Percentiles rank a stretch among this genome's conserved stretches.
phyloP scores from a whole-genome alignment of 35 echinoderm and acorn worm genomes.

The Amphiura filiformis region DNA sequence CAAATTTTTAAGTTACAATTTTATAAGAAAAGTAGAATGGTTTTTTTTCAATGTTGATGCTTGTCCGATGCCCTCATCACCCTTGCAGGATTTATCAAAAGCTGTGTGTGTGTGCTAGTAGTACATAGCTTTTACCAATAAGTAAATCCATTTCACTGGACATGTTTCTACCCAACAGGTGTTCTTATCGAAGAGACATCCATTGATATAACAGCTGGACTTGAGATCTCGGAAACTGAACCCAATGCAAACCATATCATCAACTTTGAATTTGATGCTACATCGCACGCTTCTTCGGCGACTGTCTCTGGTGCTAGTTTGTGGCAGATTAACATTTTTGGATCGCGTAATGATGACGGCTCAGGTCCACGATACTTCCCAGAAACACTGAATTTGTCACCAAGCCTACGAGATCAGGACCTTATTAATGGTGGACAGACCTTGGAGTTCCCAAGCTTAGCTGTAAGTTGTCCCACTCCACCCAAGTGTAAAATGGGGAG shows the following conservation, averaged over 20 bases:
- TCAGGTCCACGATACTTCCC: neutral
- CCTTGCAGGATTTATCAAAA: too few species aligned
- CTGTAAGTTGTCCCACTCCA: slow-evolving; percentile 7
- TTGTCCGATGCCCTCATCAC: too few species aligned
- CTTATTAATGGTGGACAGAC: neutral
- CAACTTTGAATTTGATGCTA: neutral
- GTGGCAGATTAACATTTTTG: neutral
- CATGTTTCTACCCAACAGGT: neutral
- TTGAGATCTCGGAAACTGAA: neutral
- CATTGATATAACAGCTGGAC: neutral
- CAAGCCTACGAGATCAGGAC: neutral
- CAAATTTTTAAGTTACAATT: too few species aligned
- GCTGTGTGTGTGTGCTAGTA: too few species aligned
- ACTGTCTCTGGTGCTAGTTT: neutral
- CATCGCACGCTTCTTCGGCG: neutral
- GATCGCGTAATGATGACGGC: neutral
- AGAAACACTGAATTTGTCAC: neutral
- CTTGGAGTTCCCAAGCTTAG: neutral
- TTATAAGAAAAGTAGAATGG: too few species aligned
- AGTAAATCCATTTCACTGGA: too few species aligned
- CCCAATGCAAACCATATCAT: neutral
- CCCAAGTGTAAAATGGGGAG: too few species aligned
- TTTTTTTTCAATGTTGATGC: too few species aligned
- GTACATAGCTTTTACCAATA: too few species aligned
- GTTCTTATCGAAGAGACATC: neutral